phyloP scores from a whole-genome alignment of 2,888 invertebrate genomes.

The Drosophila melanosoma region DNA sequence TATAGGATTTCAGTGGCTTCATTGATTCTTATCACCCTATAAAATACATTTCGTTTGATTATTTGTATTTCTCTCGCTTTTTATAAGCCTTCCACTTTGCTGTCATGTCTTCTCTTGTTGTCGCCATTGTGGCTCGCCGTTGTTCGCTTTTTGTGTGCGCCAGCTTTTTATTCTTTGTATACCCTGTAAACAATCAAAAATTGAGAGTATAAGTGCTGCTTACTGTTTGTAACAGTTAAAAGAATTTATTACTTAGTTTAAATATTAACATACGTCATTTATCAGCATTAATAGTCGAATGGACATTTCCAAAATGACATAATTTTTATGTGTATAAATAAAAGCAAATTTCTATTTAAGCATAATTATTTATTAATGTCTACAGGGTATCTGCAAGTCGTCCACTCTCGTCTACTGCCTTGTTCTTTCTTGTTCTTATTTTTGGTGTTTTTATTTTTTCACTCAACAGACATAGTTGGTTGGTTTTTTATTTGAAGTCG shows the following conservation, averaged over 20 bases:
- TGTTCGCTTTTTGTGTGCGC: slow-evolving; percentile 60
- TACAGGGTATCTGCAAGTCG: background rate
- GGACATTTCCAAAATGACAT: background rate
- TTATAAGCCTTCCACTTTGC: slow-evolving; percentile 66
- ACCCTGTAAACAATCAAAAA: background rate
- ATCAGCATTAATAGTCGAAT: background rate
- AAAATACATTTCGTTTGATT: slow-evolving; percentile 84
- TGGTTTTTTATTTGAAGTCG: slow-evolving; percentile 68
- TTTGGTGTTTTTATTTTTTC: slow-evolving; percentile 35
- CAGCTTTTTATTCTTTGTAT: slow-evolving; percentile 55
- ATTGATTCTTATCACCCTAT: slow-evolving; percentile 85
- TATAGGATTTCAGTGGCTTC: slow-evolving; percentile 85
- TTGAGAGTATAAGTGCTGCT: background rate
- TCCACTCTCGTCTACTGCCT: background rate
- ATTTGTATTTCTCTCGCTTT: slow-evolving; percentile 79
- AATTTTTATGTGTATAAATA: too few relatives aligned
- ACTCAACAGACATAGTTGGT: slow-evolving; percentile 69
- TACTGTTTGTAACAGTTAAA: background rate
- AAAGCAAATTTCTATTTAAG: background rate
- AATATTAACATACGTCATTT: background rate
- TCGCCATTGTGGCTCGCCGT: slow-evolving; percentile 73
- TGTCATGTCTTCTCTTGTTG: slow-evolving; percentile 62
- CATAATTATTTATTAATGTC: background rate
- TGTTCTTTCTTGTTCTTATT: slow-evolving; percentile 18
- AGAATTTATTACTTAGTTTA: background rate